Evolutionary conservation across 2,888 invertebrate genomes (phyloP).

Genomic region (Chalcis sispes): DNA sequence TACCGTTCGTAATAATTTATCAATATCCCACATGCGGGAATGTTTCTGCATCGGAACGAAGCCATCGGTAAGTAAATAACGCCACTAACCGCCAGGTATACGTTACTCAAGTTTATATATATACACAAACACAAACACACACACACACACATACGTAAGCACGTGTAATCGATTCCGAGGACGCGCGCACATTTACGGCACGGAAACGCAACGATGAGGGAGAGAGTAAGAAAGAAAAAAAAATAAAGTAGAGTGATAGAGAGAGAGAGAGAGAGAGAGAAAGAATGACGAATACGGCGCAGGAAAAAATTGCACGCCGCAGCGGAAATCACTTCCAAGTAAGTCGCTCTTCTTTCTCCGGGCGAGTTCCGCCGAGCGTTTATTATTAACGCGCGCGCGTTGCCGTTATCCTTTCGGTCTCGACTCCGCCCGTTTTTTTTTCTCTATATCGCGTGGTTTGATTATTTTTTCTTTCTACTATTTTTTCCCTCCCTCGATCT

Average conservation of each 20-base stretch:
- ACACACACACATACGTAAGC: too few species aligned
- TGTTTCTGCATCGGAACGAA: too few species aligned
- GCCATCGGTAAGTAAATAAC: too few species aligned
- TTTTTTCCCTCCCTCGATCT: too few species aligned
- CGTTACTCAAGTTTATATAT: too few species aligned
- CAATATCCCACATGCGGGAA: too few species aligned
- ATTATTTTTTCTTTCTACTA: too few species aligned
- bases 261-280: background rate
- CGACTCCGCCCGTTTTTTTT: background rate
- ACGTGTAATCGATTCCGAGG: slow-evolving; percentile 41
- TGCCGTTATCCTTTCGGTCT: slow-evolving; percentile 26
- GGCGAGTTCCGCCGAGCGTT: background rate
- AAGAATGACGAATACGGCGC: background rate
- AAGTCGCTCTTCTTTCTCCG: background rate
- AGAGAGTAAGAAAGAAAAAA: background rate
- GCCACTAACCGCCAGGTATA: too few species aligned
- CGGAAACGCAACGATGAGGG: too few species aligned
- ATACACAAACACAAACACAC: background rate
- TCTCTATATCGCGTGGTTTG: too few species aligned
- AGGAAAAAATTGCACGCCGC: slow-evolving; percentile 41
- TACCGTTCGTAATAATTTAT: too few species aligned
- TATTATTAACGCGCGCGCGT: slow-evolving; percentile 23
- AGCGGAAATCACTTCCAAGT: slow-evolving; percentile 45
- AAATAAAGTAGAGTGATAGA: background rate
- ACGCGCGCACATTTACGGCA: slow-evolving; percentile 3